phyloP scores from a whole-genome alignment of 1,140 invertebrate genomes.

The Drosophila obscura region DNA sequence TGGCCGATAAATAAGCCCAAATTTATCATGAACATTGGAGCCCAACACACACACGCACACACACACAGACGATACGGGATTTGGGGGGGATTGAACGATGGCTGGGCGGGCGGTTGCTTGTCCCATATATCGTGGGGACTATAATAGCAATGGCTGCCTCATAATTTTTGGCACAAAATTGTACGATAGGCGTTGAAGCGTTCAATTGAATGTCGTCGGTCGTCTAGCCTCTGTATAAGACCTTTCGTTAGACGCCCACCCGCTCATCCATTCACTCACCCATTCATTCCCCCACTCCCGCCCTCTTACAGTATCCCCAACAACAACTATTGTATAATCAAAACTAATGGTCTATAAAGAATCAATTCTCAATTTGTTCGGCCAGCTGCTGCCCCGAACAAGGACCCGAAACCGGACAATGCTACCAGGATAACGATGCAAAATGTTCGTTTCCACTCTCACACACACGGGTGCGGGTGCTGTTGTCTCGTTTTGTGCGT shows the following conservation, averaged over 20 bases:
- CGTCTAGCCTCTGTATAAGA: slow-evolving; percentile 21
- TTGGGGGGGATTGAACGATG: too few species aligned
- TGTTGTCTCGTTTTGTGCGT: slow-evolving; percentile 24
- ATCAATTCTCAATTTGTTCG: slow-evolving; percentile 84
- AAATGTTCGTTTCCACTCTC: slow-evolving; percentile 24
- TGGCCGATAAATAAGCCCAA: slow-evolving; percentile 75
- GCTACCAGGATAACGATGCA: slow-evolving; percentile 40
- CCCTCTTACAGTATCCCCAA: not conserved
- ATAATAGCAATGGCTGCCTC: slow-evolving; percentile 72
- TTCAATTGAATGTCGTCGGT: slow-evolving; percentile 77
- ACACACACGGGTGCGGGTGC: not conserved
- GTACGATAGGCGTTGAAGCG: slow-evolving; percentile 80
- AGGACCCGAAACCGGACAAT: slow-evolving; percentile 21
- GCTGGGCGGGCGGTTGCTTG: slow-evolving; percentile 4
- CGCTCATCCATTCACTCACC: not conserved
- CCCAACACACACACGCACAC: slow-evolving; percentile 19
- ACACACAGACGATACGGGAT: slow-evolving; percentile 4
- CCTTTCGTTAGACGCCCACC: slow-evolving; percentile 28
- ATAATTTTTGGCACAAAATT: slow-evolving; percentile 81
- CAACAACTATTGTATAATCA: slow-evolving; percentile 78
- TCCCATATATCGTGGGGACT: slow-evolving; percentile 70
- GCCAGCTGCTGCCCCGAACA: slow-evolving; percentile 65
- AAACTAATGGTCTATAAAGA: slow-evolving; percentile 84
- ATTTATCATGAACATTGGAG: slow-evolving; percentile 75
- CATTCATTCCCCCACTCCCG: not conserved